Evolutionary conservation across 1,140 invertebrate genomes (phyloP).

Genomic region (Lordiphosa mommai): DNA sequence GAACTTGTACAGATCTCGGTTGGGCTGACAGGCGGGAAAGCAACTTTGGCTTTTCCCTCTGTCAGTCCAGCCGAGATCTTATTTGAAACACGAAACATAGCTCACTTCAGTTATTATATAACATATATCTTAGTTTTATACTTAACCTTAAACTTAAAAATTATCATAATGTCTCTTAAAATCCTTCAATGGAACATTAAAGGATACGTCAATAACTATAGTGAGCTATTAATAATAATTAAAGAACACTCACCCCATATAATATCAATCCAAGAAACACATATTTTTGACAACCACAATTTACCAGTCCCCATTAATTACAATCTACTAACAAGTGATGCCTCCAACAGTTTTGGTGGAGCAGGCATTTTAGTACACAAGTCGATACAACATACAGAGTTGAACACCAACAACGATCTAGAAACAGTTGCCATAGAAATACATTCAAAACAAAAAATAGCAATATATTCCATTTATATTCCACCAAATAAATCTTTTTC

Average conservation of each 20-base stretch:
- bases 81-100: too few relatives aligned
- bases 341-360: conserved; percentile 19
- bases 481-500: conserved; percentile 15
- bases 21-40: too few relatives aligned
- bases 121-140: too few relatives aligned
- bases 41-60: too few relatives aligned
- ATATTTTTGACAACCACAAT: conserved; percentile 13
- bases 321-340: conserved; percentile 3
- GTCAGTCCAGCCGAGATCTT: too few relatives aligned
- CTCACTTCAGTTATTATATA: too few relatives aligned
- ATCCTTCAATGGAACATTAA: conserved; percentile 31
- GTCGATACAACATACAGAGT: conserved; percentile 6
- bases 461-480: conserved; percentile 15
- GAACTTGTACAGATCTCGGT: too few relatives aligned
- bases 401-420: conserved; percentile 12
- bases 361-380: conserved; percentile 29
- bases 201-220: conserved; percentile 31
- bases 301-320: conserved; percentile 19
- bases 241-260: conserved; percentile 22
- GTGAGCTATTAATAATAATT: conserved; percentile 21
- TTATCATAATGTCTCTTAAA: conserved; percentile 7
- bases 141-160: background rate
- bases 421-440: conserved; percentile 18
- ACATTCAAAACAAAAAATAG: conserved; percentile 18
- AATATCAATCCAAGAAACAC: conserved; percentile 34